Conservation (phyloP, 2,888 invertebrate genomes). For the Ornithoptera alexandrae region DNA sequence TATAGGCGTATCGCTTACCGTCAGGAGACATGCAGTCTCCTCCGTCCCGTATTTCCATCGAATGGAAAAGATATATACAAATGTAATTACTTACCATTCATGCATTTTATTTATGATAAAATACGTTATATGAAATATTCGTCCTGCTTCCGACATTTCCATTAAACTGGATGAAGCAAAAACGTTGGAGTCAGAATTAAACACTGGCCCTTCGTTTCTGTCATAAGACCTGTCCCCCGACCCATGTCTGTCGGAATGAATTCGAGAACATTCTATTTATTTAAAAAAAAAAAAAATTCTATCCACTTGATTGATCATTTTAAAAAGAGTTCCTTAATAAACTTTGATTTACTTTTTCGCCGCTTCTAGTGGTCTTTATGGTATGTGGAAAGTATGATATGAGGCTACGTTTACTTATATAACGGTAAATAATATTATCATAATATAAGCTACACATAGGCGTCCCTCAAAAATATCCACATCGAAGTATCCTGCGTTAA, state of each 20-base stretch:
- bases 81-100: background rate
- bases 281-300: background rate
- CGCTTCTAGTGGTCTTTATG: too few species aligned
- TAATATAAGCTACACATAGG: too few species aligned
- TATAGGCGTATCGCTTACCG: too few species aligned
- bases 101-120: background rate
- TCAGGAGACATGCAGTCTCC: too few species aligned
- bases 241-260: slow-evolving; percentile 2
- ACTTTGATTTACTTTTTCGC: too few species aligned
- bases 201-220: slow-evolving; percentile 16
- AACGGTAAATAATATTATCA: too few species aligned
- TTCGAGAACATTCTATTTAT: slow-evolving; percentile 3
- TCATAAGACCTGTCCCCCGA: slow-evolving; percentile 6
- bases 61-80: background rate
- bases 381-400: too few species aligned
- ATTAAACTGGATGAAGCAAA: slow-evolving; percentile 12
- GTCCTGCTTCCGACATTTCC: slow-evolving; percentile 5
- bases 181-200: slow-evolving; percentile 9
- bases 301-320: background rate
- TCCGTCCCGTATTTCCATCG: too few species aligned
- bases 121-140: background rate
- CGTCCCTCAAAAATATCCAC: too few species aligned
- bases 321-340: background rate
- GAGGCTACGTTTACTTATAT: too few species aligned
- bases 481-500: too few species aligned